Base-by-base conservation (phyloP, 2,113 vertebrate species). In the Shinisaurus crocodilurus region DNA sequence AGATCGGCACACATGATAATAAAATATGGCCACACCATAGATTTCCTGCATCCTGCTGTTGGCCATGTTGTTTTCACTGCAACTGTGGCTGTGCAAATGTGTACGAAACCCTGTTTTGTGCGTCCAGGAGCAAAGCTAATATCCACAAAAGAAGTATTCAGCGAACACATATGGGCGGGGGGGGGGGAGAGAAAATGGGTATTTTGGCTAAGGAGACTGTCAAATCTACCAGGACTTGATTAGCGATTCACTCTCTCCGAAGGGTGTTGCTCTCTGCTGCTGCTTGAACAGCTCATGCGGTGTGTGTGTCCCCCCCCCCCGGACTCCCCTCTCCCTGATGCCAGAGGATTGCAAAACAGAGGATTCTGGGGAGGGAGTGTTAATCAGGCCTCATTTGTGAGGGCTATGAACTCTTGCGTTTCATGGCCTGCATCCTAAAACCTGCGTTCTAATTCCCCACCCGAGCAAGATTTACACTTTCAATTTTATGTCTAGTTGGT, bases 401-500 rank as follows among this genome's bases (percentile, higher is more conserved):
- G 91, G 81, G 81, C 92, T 89, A 76, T 90, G 95, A 95, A 93
- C 93, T 95, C 91, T 60, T 54, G 34, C 37, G 0, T 91, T 96
- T 93, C 94, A 90, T 88, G 82, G 94, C 92, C 93, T 93, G 95
- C 92, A 94, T 96, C 95, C 91, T 94, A 95, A 90, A 96, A 95
- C 95, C 91, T 95, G 88, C 90, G 87, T 91, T 90, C 88, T 77
- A 89, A 93, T 94, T 95, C 95, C 95, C 87, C 84, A 77, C 67
- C 82, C 90, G 92, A 95, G 87, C 90, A 86, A 94, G 95, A 96
- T 96, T 96, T 96, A 95, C 93, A 92, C 95, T 95, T 95, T 20
- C 91, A 86, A 76, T 95, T 96, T 96, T 95, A 94, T 95, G 90
- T 95, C 94, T 92, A 92, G 86, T 96, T 93, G 93, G 93, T 95